A percentile compares a stretch with the other conserved stretches of the same genome.
Evolutionary conservation across 2,888 invertebrate species (phyloP).

Genomic region (Eupithecia subfuscata): DNA sequence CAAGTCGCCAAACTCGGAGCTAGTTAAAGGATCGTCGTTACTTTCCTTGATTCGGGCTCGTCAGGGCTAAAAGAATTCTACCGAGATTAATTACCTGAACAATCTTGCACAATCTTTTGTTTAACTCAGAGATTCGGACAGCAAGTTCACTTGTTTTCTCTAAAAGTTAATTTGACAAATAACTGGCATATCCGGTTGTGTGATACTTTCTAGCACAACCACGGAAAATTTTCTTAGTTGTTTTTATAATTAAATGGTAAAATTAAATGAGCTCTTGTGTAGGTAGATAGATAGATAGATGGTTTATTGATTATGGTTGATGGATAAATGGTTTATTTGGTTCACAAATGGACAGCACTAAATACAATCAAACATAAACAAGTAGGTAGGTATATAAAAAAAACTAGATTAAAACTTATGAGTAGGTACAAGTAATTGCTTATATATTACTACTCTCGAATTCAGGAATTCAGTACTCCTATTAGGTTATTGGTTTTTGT

Average conservation of each 20-base stretch:
- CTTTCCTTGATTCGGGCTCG: conserved; percentile 61
- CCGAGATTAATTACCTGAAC: conserved; percentile 75
- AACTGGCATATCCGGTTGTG: background rate
- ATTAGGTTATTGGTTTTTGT: no score
- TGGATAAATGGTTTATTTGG: no score
- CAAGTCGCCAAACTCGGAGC: conserved; percentile 34
- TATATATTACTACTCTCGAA: background rate
- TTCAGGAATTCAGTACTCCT: background rate
- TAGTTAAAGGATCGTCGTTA: conserved; percentile 57
- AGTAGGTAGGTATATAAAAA: no score
- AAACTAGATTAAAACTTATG: no score
- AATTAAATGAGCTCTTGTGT: background rate
- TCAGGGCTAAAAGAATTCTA: conserved; percentile 69
- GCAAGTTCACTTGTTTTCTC: conserved; percentile 21
- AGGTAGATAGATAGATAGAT: no score
- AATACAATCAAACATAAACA: no score
- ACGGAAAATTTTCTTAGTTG: background rate
- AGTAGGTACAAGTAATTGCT: no score
- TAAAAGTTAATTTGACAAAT: background rate
- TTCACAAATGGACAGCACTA: no score
- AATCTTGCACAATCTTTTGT: conserved; percentile 70
- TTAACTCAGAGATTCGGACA: conserved; percentile 8
- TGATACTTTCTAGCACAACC: no score
- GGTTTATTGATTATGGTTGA: no score
- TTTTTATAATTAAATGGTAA: background rate